Percentiles rank a stretch among this genome's conserved stretches.
These are phyloP conservation scores for Hypselothyrea guttata DNA, from an alignment of 2,888 invertebrate genomes.

Conservation along the genomic window DNA sequence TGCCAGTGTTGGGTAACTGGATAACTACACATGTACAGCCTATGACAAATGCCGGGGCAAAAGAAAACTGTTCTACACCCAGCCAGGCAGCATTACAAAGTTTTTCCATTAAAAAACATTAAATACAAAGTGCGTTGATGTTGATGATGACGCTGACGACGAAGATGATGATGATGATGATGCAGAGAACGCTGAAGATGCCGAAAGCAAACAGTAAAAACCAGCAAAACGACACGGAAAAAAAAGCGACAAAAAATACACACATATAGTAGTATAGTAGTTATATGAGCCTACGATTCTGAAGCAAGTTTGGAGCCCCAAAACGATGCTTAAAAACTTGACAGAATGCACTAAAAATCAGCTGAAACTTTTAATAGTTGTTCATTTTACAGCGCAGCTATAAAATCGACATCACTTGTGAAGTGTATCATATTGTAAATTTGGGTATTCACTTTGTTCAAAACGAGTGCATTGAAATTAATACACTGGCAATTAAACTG, in stretches of 20 bases:
- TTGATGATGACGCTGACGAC: conserved; percentile 25
- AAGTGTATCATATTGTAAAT: no score
- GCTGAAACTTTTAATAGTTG: conserved; percentile 29
- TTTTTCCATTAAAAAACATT: conserved; percentile 68
- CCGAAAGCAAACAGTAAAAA: conserved; percentile 51
- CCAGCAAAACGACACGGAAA: conserved; percentile 39
- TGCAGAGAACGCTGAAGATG: conserved; percentile 26
- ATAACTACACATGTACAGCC: conserved; percentile 21
- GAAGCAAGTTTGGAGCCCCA: neutral
- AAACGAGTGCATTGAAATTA: no score
- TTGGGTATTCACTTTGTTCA: no score
- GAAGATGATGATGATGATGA: conserved; percentile 21
- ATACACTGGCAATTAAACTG: neutral
- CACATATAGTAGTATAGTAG: conserved; percentile 4
- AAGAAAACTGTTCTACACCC: conserved; percentile 52
- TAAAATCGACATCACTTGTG: neutral
- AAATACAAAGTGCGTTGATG: conserved; percentile 63
- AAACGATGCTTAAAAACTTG: conserved; percentile 20
- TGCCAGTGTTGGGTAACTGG: neutral
- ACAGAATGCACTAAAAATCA: conserved; percentile 13
- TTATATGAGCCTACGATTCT: conserved; percentile 7
- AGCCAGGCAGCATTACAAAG: conserved; percentile 54
- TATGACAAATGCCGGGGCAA: conserved; percentile 54
- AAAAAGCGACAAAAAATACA: conserved; percentile 23
- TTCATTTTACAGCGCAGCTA: conserved; percentile 1